These are phyloP conservation scores for Physocephala rufipes DNA, from an alignment of 2,888 invertebrate genomes.

Conservation along the genomic window DNA sequence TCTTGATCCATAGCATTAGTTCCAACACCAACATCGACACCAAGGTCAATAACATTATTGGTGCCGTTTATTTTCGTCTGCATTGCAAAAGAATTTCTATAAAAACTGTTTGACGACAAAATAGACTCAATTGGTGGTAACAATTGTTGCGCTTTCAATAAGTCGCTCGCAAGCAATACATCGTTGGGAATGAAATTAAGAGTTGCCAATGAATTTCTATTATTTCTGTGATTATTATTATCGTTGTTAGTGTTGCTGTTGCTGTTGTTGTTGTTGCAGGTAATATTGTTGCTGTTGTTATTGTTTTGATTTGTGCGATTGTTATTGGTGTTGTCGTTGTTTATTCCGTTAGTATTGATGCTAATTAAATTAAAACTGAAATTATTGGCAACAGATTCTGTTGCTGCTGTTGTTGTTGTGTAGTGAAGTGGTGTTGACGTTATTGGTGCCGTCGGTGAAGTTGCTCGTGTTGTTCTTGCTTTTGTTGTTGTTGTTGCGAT, in stretches of 20 bases:
- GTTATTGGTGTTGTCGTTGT: constrained; percentile 19
- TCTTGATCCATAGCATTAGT: constrained; percentile 21
- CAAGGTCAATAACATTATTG: neutral
- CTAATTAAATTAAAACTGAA: neutral
- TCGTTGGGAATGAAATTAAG: constrained; percentile 20
- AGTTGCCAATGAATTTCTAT: neutral
- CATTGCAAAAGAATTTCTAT: constrained; percentile 7
- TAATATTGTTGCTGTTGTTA: constrained; percentile 44
- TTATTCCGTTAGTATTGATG: constrained; percentile 25
- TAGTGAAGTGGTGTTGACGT: neutral
- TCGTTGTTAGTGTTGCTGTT: constrained; percentile 11
- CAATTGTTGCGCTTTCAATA: constrained; percentile 22
- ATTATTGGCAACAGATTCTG: neutral
- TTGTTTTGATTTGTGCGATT: constrained; percentile 26
- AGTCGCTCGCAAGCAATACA: constrained; percentile 16
- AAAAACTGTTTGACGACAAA: neutral
- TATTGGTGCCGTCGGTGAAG: constrained; percentile 21
- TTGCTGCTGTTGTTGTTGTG: constrained; percentile 17
- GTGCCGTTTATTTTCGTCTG: constrained; percentile 26
- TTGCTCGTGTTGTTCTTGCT: constrained; percentile 8
- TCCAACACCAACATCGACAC: neutral
- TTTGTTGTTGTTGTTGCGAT: constrained; percentile 30
- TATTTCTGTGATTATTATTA: neutral
- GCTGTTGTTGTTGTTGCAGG: constrained; percentile 33
- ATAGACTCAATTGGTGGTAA: neutral